Percentiles rank a stretch among this genome's conserved stretches.
phyloP scores from a whole-genome alignment of 1,140 invertebrate species.

The Anastrepha ludens region DNA sequence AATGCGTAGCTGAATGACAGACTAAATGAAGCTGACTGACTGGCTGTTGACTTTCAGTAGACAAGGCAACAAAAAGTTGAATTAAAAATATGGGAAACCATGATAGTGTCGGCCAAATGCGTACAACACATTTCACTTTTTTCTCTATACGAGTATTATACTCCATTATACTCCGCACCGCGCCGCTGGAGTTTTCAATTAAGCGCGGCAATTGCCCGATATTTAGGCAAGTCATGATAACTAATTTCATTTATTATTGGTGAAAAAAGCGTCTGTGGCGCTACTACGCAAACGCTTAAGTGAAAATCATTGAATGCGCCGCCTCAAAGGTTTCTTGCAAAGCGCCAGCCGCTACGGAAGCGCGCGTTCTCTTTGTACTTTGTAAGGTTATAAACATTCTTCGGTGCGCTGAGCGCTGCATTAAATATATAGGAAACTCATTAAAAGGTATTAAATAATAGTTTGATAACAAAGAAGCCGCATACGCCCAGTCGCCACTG shows the following conservation, averaged over 20 bases:
- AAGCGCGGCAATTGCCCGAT: conserved; percentile 40
- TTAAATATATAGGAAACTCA: conserved; percentile 31
- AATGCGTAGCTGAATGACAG: conserved; percentile 1
- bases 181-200: conserved; percentile 53
- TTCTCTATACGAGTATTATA: no score
- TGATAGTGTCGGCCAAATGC: conserved; percentile 7
- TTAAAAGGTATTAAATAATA: conserved; percentile 52
- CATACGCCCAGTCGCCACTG: conserved; percentile 14
- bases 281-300: not conserved
- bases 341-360: not conserved
- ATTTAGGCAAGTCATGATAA: conserved; percentile 44
- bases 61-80: not conserved
- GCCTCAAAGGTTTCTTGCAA: not conserved
- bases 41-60: conserved; percentile 2
- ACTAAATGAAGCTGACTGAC: not conserved
- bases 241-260: conserved; percentile 47
- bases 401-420: not conserved
- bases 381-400: not conserved
- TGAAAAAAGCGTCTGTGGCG: not conserved
- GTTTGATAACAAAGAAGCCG: conserved; percentile 45
- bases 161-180: not conserved
- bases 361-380: not conserved
- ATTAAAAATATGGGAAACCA: conserved; percentile 14
- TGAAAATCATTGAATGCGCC: conserved; percentile 18
- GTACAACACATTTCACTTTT: conserved; percentile 35